Conservation (phyloP, 2,113 vertebrate genomes). For the Ancistrus triradiatus region DNA sequence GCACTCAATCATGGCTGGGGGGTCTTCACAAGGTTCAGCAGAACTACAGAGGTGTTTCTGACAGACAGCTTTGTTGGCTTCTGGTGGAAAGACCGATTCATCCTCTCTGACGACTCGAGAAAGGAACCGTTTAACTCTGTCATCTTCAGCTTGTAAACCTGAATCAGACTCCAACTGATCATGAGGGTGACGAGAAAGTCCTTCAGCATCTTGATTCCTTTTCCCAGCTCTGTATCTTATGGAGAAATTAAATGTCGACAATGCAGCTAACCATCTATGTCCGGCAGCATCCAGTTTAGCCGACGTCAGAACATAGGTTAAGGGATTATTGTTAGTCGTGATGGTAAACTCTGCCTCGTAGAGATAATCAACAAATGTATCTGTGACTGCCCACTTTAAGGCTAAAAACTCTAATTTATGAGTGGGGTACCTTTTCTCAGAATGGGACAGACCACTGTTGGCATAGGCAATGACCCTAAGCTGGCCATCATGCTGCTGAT, state of each 20-base stretch:
- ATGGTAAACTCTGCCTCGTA: background rate
- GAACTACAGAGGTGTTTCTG: background rate
- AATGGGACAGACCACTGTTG: background rate
- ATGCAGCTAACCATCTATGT: no score
- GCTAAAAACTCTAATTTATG: no score
- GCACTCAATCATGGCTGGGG: no score
- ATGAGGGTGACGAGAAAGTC: background rate
- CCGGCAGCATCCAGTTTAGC: no score
- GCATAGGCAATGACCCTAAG: slow-evolving; percentile 2
- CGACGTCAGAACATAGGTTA: no score
- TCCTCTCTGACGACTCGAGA: background rate
- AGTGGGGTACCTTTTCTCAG: background rate
- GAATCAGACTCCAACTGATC: background rate
- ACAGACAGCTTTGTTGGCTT: background rate
- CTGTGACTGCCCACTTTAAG: no score
- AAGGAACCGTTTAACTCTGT: background rate
- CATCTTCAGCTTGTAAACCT: no score
- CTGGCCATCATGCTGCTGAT: background rate
- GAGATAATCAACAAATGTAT: background rate
- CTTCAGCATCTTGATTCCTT: no score
- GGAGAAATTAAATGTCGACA: background rate
- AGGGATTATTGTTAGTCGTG: no score
- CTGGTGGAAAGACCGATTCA: background rate
- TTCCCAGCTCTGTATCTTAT: background rate
- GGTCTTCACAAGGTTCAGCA: no score